These are phyloP conservation scores for Amazona vittata DNA, from an alignment of 2,113 vertebrate genomes.

Conservation along the genomic window DNA sequence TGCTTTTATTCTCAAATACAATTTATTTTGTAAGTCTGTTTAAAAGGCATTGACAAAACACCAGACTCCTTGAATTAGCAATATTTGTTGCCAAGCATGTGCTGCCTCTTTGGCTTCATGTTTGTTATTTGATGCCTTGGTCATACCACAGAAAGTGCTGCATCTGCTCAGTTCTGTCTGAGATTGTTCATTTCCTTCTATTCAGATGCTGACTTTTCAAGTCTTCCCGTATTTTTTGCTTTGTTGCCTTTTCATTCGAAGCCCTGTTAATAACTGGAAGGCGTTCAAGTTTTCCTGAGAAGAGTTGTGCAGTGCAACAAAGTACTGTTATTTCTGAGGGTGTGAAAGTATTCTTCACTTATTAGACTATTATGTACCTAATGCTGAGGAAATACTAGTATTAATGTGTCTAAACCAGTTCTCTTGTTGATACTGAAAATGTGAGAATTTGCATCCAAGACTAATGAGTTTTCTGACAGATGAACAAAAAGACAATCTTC, in stretches of 20 bases:
- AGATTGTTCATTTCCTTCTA: slow-evolving; percentile 4
- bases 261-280: not conserved
- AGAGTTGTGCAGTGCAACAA: not conserved
- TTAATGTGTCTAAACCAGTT: not conserved
- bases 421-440: not conserved
- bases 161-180: not conserved
- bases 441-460: not conserved
- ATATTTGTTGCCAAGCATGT: not conserved
- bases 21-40: not conserved
- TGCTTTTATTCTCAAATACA: not conserved
- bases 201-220: slow-evolving; percentile 6
- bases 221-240: not conserved
- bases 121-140: not conserved
- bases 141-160: not conserved
- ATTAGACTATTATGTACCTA: not conserved
- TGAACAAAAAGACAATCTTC: not conserved
- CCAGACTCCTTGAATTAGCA: not conserved
- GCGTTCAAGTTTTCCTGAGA: not conserved
- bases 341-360: not conserved
- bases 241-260: not conserved
- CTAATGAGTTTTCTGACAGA: not conserved
- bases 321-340: not conserved
- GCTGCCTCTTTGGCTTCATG: not conserved
- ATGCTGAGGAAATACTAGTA: not conserved
- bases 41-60: not conserved